Conservation (phyloP, 2,888 invertebrate species). For the Dolichopus griseipennis region DNA sequence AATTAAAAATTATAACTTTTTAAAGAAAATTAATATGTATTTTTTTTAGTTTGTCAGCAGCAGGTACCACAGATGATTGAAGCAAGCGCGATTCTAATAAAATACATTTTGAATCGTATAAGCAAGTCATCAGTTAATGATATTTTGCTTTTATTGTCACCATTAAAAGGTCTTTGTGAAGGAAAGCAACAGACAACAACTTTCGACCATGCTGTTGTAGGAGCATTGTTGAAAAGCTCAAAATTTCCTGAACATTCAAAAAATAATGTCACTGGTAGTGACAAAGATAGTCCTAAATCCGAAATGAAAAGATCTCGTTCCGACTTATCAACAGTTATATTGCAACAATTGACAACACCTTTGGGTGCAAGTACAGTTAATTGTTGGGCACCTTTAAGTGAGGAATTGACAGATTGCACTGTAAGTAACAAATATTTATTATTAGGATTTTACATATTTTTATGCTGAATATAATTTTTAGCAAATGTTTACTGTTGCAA, state of each 20-base stretch:
- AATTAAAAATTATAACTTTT: background rate
- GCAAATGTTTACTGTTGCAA: constrained; percentile 71
- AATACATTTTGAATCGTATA: constrained; percentile 50
- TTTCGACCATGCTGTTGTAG: constrained; percentile 67
- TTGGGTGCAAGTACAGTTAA: constrained; percentile 49
- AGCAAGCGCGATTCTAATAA: constrained; percentile 59
- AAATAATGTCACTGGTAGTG: constrained; percentile 44
- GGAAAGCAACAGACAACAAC: constrained; percentile 59
- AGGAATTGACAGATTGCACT: constrained; percentile 43
- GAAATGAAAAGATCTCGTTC: constrained; percentile 52
- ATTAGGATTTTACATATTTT: background rate
- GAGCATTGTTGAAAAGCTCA: constrained; percentile 67
- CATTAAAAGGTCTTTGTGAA: constrained; percentile 63
- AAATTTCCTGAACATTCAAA: constrained; percentile 52
- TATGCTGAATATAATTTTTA: constrained; percentile 37
- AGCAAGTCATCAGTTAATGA: constrained; percentile 41
- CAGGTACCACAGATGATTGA: constrained; percentile 58
- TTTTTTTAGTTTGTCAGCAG: constrained; percentile 54
- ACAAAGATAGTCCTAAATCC: constrained; percentile 52
- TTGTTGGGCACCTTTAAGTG: constrained; percentile 43
- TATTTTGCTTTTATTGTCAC: constrained; percentile 54
- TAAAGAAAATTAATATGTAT: no score
- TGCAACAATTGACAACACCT: constrained; percentile 64
- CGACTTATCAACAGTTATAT: constrained; percentile 61
- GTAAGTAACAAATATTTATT: constrained; percentile 31